A percentile compares a stretch with the other conserved stretches of the same genome.
phyloP scores from a whole-genome alignment of 1,140 invertebrate species.

The Cherax destructor region DNA sequence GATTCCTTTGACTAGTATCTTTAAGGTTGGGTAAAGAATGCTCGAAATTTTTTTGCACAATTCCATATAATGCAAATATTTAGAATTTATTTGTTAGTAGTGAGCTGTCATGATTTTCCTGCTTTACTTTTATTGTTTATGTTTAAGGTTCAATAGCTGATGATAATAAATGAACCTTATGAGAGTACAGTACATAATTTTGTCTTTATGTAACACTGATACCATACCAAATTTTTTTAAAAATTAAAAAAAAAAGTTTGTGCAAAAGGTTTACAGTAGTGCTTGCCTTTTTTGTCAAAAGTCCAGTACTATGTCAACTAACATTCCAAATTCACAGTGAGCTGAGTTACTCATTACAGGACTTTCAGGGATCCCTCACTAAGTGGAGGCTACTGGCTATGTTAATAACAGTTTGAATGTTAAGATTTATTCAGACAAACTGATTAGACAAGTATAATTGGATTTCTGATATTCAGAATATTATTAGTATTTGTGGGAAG shows the following conservation, averaged over 20 bases:
- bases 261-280: neutral
- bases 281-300: neutral
- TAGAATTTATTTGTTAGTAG: neutral
- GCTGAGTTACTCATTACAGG: conserved; percentile 40
- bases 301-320: conserved; percentile 12
- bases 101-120: neutral
- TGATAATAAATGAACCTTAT: neutral
- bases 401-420: neutral
- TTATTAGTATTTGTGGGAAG: conserved; percentile 1
- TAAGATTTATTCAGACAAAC: neutral
- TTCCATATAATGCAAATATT: neutral
- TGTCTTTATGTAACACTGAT: neutral
- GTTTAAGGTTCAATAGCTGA: neutral
- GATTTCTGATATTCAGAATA: conserved; percentile 59
- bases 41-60: neutral
- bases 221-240: neutral
- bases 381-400: neutral
- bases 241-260: neutral
- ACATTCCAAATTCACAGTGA: conserved; percentile 47
- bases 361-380: conserved; percentile 24
- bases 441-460: conserved; percentile 16
- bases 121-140: too few relatives aligned
- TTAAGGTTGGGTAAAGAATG: neutral
- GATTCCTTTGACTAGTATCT: conserved; percentile 4
- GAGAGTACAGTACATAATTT: neutral